These are phyloP conservation scores for Tipula helvola DNA, from an alignment of 2,888 invertebrate genomes.

Conservation along the genomic window DNA sequence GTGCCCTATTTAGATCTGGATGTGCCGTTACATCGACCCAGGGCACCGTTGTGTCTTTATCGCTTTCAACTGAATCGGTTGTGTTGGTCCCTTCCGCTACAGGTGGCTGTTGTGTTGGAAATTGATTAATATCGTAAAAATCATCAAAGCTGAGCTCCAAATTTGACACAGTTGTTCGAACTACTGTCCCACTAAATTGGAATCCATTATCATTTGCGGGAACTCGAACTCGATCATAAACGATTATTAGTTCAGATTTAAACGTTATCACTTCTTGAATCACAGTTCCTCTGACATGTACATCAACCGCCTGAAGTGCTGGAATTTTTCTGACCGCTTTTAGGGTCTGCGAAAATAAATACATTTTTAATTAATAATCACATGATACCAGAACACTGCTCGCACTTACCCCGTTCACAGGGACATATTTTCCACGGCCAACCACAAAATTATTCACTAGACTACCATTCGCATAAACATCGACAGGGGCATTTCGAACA, in stretches of 20 bases:
- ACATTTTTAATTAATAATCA: neutral
- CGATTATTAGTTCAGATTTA: neutral
- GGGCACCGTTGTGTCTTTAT: neutral
- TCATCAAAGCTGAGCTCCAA: neutral
- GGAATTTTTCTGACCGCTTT: neutral
- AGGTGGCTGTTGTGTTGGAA: neutral
- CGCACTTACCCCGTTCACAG: neutral
- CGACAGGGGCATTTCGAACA: neutral
- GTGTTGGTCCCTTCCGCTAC: neutral
- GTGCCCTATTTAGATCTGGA: neutral
- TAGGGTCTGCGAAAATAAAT: neutral
- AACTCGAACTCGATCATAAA: neutral
- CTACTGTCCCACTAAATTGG: neutral
- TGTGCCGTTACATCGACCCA: neutral
- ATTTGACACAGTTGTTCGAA: neutral
- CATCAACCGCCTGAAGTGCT: neutral
- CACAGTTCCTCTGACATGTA: neutral
- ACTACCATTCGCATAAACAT: neutral
- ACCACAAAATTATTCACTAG: neutral
- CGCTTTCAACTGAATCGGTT: neutral
- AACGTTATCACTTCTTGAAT: neutral
- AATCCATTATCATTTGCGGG: neutral
- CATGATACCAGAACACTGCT: neutral
- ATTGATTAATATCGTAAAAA: neutral
- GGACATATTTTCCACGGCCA: neutral